These are phyloP conservation scores for Drosophila aff. DNA, from an alignment of 1,140 invertebrate genomes.

Conservation along the genomic window DNA sequence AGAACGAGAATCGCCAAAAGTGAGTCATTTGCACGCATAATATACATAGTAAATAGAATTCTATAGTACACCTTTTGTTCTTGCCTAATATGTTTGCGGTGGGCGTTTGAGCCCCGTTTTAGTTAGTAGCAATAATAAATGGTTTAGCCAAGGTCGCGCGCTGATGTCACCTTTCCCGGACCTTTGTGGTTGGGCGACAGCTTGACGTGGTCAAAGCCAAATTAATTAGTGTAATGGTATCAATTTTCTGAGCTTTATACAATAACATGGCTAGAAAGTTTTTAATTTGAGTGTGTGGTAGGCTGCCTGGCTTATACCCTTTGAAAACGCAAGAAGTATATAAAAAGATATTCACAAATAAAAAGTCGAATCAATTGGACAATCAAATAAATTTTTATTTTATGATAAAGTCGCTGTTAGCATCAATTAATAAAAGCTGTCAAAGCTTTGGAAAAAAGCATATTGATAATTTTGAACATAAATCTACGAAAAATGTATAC, in stretches of 20 bases:
- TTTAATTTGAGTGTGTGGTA: background rate
- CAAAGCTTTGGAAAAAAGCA: background rate
- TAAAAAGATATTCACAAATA: too few relatives aligned
- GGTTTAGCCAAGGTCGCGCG: constrained; percentile 53
- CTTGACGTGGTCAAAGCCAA: background rate
- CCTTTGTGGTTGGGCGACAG: constrained; percentile 20
- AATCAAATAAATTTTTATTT: background rate
- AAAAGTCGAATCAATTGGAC: too few relatives aligned
- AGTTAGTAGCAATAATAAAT: constrained; percentile 21
- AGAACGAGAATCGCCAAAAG: constrained; percentile 40
- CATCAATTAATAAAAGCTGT: constrained; percentile 8
- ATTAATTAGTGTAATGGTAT: constrained; percentile 29
- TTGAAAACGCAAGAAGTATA: too few relatives aligned
- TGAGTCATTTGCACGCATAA: constrained; percentile 41
- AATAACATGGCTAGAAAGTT: background rate
- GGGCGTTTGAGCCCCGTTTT: constrained; percentile 25
- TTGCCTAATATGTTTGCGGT: constrained; percentile 22
- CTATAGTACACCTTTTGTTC: background rate
- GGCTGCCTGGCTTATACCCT: too few relatives aligned
- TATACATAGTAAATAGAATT: background rate
- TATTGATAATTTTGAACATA: background rate
- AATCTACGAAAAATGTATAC: background rate
- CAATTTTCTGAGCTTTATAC: background rate
- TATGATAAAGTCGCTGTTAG: constrained; percentile 2
- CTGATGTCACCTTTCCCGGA: constrained; percentile 61